Evolutionary conservation across 2,888 invertebrate genomes (phyloP).

Genomic region (Caenorhabditis japonica): DNA sequence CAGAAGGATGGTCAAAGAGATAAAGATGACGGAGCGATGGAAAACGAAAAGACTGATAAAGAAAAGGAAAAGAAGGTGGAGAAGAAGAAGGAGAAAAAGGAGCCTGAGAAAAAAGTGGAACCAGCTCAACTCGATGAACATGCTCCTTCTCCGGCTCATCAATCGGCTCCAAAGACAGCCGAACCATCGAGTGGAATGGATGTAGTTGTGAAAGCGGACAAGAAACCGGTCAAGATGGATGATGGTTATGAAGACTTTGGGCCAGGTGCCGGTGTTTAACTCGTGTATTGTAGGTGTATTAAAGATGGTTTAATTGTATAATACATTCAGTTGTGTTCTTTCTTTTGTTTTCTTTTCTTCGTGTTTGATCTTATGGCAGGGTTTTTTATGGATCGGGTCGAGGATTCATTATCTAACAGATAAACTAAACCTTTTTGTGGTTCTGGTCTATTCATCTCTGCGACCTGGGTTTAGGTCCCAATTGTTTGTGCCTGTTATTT

Average conservation of each 20-base stretch:
- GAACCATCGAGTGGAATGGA: slow-evolving; percentile 10
- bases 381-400: too few relatives aligned
- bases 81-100: slow-evolving; percentile 4
- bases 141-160: background rate
- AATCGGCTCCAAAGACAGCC: background rate
- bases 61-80: slow-evolving; percentile 15
- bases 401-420: too few relatives aligned
- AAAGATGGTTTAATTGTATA: too few relatives aligned
- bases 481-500: too few relatives aligned
- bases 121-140: slow-evolving; percentile 9
- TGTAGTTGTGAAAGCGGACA: slow-evolving; percentile 9
- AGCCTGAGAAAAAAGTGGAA: slow-evolving; percentile 20
- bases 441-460: too few relatives aligned
- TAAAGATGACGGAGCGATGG: slow-evolving; percentile 1
- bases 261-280: slow-evolving; percentile 19
- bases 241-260: slow-evolving; percentile 41
- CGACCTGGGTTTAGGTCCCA: too few relatives aligned
- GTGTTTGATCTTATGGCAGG: too few relatives aligned
- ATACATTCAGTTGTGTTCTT: too few relatives aligned
- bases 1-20: background rate
- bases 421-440: too few relatives aligned
- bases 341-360: too few relatives aligned
- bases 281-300: too few relatives aligned
- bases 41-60: slow-evolving; percentile 11
- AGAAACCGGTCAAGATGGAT: slow-evolving; percentile 29